phyloP scores from a whole-genome alignment of 2,888 invertebrate species.

The Agrotis ipsilon region DNA sequence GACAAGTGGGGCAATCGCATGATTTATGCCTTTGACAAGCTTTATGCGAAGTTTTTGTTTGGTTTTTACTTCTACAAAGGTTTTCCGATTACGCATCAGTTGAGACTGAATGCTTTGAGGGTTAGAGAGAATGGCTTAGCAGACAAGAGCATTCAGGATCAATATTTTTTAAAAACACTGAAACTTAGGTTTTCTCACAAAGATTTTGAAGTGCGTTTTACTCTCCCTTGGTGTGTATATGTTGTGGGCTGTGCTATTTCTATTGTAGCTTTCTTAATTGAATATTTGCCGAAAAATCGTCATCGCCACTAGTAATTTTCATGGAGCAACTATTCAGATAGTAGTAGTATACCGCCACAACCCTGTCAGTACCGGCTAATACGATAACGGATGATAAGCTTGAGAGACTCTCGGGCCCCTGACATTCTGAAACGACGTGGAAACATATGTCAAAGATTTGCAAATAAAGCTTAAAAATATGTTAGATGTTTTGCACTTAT shows the following conservation, averaged over 20 bases:
- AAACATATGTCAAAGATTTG: too few relatives aligned
- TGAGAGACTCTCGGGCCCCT: too few relatives aligned
- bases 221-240: conserved; percentile 56
- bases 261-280: conserved; percentile 43
- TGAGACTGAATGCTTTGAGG: conserved; percentile 37
- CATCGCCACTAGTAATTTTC: too few relatives aligned
- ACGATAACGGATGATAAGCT: too few relatives aligned
- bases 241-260: conserved; percentile 47
- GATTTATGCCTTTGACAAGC: conserved; percentile 49
- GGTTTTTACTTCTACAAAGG: conserved; percentile 57
- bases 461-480: too few relatives aligned
- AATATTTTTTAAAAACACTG: conserved; percentile 29
- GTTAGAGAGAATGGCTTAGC: conserved; percentile 54
- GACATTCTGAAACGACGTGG: too few relatives aligned
- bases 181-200: conserved; percentile 45
- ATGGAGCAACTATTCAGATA: too few relatives aligned
- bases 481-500: too few relatives aligned
- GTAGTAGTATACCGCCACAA: too few relatives aligned
- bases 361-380: too few relatives aligned
- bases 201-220: conserved; percentile 52
- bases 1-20: conserved; percentile 55
- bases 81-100: conserved; percentile 42
- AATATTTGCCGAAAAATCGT: conserved; percentile 28
- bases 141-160: conserved; percentile 43
- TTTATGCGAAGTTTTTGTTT: conserved; percentile 28